Evolutionary conservation across 2,797 vertebrate genomes (phyloP).

Genomic region (Sternarchorhynchus goeldii): DNA sequence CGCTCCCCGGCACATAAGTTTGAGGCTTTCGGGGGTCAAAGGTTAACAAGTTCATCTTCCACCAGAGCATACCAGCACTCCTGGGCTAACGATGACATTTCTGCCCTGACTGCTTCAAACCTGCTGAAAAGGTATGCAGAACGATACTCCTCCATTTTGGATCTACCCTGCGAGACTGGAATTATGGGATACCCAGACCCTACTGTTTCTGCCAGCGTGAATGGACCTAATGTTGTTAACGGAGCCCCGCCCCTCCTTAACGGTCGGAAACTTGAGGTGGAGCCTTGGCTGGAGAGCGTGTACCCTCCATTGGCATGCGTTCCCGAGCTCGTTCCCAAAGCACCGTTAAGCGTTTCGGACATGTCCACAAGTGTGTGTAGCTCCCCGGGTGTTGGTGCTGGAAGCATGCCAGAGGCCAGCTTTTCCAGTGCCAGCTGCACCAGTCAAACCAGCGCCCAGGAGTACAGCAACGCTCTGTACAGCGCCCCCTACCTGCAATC

Average conservation of each 20-base stretch:
- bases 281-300: constrained; percentile 94
- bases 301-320: constrained; percentile 92
- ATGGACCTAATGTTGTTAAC: constrained; percentile 69
- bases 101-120: constrained; percentile 95
- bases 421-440: constrained; percentile 94
- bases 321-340: constrained; percentile 81
- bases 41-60: constrained; percentile 73
- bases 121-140: constrained; percentile 97
- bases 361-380: constrained; percentile 91
- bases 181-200: constrained; percentile 75
- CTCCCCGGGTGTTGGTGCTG: constrained; percentile 90
- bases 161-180: constrained; percentile 85
- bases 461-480: constrained; percentile 89
- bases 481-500: constrained; percentile 91
- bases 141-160: constrained; percentile 95
- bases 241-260: constrained; percentile 82
- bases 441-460: constrained; percentile 87
- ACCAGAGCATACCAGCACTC: constrained; percentile 88
- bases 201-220: constrained; percentile 46
- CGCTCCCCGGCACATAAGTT: constrained; percentile 97
- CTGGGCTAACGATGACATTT: constrained; percentile 98
- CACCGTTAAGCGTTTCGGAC: constrained; percentile 72
- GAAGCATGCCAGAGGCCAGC: constrained; percentile 89
- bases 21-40: constrained; percentile 84
- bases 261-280: constrained; percentile 88